Percentiles rank a stretch among this genome's conserved stretches.
Evolutionary conservation across 2,888 invertebrate genomes (phyloP).

Genomic region (Nephrotoma guestfalica): DNA sequence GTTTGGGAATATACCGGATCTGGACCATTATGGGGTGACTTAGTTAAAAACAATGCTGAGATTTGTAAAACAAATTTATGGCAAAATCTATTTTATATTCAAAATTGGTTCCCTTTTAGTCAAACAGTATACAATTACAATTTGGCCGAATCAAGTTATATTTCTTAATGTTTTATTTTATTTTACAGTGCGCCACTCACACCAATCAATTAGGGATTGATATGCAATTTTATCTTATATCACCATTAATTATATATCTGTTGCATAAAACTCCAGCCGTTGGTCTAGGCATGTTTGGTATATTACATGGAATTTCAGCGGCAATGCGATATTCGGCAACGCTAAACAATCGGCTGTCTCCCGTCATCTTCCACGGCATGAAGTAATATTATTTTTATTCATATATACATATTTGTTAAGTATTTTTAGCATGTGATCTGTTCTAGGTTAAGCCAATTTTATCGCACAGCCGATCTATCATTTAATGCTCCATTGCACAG

Average conservation of each 20-base stretch:
- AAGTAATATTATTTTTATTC: conserved; percentile 34
- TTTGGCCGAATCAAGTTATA: neutral
- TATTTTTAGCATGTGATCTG: neutral
- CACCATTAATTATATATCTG: conserved; percentile 49
- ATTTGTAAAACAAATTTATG: conserved; percentile 51
- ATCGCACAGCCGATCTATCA: conserved; percentile 49
- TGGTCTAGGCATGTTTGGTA: conserved; percentile 39
- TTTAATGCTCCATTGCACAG: conserved; percentile 47
- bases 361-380: conserved; percentile 52
- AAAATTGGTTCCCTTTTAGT: conserved; percentile 53
- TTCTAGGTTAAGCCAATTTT: conserved; percentile 48
- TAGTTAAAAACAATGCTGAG: conserved; percentile 45
- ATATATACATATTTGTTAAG: neutral
- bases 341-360: conserved; percentile 43
- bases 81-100: conserved; percentile 51
- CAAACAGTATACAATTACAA: conserved; percentile 41
- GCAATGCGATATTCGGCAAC: conserved; percentile 47
- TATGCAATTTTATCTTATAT: conserved; percentile 52
- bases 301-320: conserved; percentile 41
- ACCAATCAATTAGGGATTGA: conserved; percentile 61
- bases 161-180: neutral
- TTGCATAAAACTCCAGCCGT: conserved; percentile 39
- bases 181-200: conserved; percentile 54
- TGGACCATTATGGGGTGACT: conserved; percentile 52
- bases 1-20: conserved; percentile 47